A percentile compares a stretch with the other conserved stretches of the same genome.
phyloP scores from a whole-genome alignment of 2,113 vertebrate genomes.

The Syngnathoides biaculeatus region DNA sequence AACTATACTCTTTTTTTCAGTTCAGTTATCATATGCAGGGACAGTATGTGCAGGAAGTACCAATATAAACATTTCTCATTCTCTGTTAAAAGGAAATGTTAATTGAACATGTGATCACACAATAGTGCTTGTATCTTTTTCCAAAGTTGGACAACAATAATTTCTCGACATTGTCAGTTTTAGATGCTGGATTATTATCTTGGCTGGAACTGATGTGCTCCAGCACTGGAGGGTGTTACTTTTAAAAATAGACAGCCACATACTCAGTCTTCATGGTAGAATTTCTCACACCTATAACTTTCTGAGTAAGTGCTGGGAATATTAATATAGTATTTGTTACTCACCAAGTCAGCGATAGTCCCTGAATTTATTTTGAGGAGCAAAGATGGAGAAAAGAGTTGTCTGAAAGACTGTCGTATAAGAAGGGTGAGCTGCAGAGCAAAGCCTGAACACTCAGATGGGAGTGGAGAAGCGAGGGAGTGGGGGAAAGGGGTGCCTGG shows the following conservation, averaged over 20 bases:
- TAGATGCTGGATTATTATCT: conserved; percentile 1
- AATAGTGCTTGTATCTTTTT: background rate
- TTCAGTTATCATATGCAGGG: too few species aligned
- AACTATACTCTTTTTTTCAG: background rate
- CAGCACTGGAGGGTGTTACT: background rate
- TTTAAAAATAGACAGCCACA: conserved; percentile 43
- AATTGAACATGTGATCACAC: background rate
- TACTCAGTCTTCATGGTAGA: background rate
- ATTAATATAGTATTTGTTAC: conserved; percentile 16
- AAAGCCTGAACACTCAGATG: conserved; percentile 14
- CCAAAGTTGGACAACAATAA: background rate
- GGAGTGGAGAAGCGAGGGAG: conserved; percentile 6
- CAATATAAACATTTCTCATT: background rate
- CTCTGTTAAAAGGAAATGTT: background rate
- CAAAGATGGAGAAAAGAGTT: background rate
- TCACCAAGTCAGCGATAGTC: conserved; percentile 42
- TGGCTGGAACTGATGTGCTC: conserved; percentile 11
- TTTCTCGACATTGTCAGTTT: background rate
- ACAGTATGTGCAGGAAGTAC: background rate
- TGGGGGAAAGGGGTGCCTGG: background rate
- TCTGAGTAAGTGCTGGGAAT: conserved; percentile 9
- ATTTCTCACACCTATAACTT: conserved; percentile 24
- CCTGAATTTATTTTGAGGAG: background rate
- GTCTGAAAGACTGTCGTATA: background rate
- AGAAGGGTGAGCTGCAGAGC: conserved; percentile 13